These are phyloP conservation scores for Papilio helenus DNA, from an alignment of 1,140 invertebrate genomes.

Conservation along the genomic window DNA sequence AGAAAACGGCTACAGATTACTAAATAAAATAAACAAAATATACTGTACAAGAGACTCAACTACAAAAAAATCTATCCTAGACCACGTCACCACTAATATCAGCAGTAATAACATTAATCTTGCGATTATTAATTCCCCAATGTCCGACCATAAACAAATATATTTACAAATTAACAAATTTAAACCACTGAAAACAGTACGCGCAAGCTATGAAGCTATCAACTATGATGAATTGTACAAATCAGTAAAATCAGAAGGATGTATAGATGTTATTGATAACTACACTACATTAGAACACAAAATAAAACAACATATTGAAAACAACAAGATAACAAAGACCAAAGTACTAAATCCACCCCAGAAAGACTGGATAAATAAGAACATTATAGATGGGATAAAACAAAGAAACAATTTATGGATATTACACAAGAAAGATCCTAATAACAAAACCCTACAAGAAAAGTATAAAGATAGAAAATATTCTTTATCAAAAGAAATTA, in stretches of 20 bases:
- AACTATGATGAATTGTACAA: conserved; percentile 43
- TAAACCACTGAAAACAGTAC: conserved; percentile 29
- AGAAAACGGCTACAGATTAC: conserved; percentile 46
- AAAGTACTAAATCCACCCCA: conserved; percentile 47
- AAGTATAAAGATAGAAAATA: too few species aligned
- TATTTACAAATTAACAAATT: conserved; percentile 42
- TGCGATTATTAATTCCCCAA: conserved; percentile 45
- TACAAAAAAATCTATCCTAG: conserved; percentile 47
- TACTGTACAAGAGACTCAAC: conserved; percentile 44
- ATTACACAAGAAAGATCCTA: conserved; percentile 15
- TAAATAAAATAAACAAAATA: conserved; percentile 51
- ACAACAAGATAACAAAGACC: conserved; percentile 38
- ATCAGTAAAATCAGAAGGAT: not conserved
- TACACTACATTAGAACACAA: not conserved
- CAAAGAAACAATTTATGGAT: conserved; percentile 25
- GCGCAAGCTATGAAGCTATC: conserved; percentile 39
- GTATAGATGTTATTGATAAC: not conserved
- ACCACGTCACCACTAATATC: conserved; percentile 50
- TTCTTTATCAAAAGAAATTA: too few species aligned
- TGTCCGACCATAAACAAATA: conserved; percentile 52
- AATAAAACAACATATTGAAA: not conserved
- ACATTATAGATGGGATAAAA: conserved; percentile 46
- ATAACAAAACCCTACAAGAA: too few species aligned
- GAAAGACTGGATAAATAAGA: conserved; percentile 53
- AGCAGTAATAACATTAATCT: conserved; percentile 41